Conservation (phyloP, 2,797 vertebrate species). For the Amphiprion clarkii region DNA sequence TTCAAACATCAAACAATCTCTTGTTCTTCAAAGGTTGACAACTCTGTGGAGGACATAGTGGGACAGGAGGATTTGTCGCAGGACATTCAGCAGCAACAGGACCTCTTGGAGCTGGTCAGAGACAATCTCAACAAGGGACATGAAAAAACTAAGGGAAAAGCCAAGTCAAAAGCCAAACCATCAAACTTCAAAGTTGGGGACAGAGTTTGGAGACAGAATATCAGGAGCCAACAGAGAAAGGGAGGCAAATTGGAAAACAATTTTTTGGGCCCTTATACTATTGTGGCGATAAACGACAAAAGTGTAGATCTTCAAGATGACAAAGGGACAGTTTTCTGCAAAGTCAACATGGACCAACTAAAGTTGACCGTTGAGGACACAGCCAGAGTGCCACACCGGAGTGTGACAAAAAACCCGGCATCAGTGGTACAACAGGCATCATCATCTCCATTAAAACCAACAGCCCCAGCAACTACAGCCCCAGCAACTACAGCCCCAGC, state of each 20-base stretch:
- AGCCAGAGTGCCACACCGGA: background rate
- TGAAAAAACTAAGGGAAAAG: background rate
- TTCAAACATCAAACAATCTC: too few relatives aligned
- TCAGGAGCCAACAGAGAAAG: too few relatives aligned
- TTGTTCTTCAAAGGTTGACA: background rate
- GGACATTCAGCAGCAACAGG: background rate
- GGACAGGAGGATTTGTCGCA: background rate
- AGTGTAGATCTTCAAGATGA: background rate
- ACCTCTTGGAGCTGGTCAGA: background rate
- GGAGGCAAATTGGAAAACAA: too few relatives aligned
- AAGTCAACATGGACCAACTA: background rate
- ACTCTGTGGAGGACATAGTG: background rate
- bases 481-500: too few relatives aligned
- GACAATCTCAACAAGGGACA: background rate
- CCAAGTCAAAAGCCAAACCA: background rate
- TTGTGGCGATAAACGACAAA: too few relatives aligned
- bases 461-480: too few relatives aligned
- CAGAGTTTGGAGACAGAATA: too few relatives aligned
- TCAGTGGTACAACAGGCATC: too few relatives aligned
- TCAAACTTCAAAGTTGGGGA: too few relatives aligned
- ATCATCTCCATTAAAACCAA: too few relatives aligned
- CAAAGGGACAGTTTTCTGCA: background rate
- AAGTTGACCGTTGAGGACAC: background rate
- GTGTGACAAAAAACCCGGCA: background rate
- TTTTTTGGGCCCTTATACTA: too few relatives aligned